Base-by-base conservation (phyloP, 2,888 invertebrate species). In the Conchocele bisecta region DNA sequence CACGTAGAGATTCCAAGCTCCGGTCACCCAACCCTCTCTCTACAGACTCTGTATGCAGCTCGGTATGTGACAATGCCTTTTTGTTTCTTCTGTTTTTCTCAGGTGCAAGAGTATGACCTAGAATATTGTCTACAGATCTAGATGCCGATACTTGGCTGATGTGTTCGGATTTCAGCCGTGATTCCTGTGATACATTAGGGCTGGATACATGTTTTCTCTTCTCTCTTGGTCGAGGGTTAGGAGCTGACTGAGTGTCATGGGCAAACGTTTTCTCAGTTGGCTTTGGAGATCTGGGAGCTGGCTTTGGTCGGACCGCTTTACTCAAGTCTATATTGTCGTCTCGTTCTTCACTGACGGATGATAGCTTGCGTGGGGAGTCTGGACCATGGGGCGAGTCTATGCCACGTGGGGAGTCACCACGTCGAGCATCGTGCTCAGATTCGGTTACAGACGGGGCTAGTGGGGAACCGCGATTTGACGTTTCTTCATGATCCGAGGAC, bases 371-470 rank as follows among this genome's bases (percentile, higher is more conserved):
- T 28, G 54, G 22, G 5, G 46, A 39, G 15, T 70, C 69, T 9
- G 29, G 17, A 22, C 56, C 53, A 6, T 37, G 24, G 28, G 57
- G 60, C n/a, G 72, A 63, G 46, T 69, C 68, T 20, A 65, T 42
- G 1, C 35, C 35, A 28, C 50, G 17, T 9, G 69, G 64, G 0
- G 64, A 63, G 37, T 73, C 73, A 26, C 58, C 41, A 29, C 64
- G 64, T 17, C 42, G 42, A 3, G 60, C 67, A 79, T 68, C 77
- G 44, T 59, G 68, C 58, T 70, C 82, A 56, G 73, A 70, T 31
- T 73, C 79, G 15, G 79, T 75, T 20, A 79, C 58, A 37, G 75
- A 68, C 28, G 69, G 64, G 9, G 73, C 75, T 44, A 67, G 65
- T 17, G 76, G 67, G 24, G 77, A 74, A 31, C 73, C 74, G 24